Evolutionary conservation across 1,140 invertebrate species (phyloP), one percentile per base, ranked within the genome.

Genomic region (Varroa destructor): DNA sequence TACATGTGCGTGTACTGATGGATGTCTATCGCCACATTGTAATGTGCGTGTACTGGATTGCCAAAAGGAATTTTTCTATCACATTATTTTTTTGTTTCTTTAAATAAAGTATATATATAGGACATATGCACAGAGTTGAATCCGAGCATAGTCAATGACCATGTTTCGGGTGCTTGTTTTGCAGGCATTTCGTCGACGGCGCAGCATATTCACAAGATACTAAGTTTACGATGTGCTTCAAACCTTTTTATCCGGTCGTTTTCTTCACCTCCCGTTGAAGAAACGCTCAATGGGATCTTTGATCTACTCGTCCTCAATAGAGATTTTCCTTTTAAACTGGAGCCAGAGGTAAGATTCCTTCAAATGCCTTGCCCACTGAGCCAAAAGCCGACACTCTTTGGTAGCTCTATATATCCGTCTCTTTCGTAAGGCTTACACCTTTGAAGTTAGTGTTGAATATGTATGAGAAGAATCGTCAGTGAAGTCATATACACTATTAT

Each of bases 231-330:
- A 10, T 67, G 61, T 40, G 40, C 61, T 12, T 67, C 61, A 14
- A 43, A 46, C 40, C 61, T 67, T 5, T 40, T 46, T 40, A 67
- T 67, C 8, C 61, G 46, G 36, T 36, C 61, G 1, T 67, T 67
- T 37, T 43, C 61, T 36, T 67, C 61, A 36, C 61, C 61, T 1
- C 61, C 61, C 12, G 36, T 67, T 8, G 12, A 40, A 1, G 61
- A 67, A 40, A 67, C 61, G 37, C 46, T 67, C 40, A 37, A 40
- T n/a, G 61, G 8, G 40, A 67, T 67, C 61, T 67, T 67, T 40
- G 61, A 67, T 40, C 37, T 67, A 8, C 36, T 67, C 40, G 61
- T 67, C 46, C 37, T 67, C 40, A 67, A 67, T 40, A 40, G 61
- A n/a, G 37, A 67, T 40, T 67, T 67, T 8, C 61, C 12, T 1